Evolutionary conservation across 2,113 vertebrate genomes (phyloP).

Genomic region (Notechis scutatus): DNA sequence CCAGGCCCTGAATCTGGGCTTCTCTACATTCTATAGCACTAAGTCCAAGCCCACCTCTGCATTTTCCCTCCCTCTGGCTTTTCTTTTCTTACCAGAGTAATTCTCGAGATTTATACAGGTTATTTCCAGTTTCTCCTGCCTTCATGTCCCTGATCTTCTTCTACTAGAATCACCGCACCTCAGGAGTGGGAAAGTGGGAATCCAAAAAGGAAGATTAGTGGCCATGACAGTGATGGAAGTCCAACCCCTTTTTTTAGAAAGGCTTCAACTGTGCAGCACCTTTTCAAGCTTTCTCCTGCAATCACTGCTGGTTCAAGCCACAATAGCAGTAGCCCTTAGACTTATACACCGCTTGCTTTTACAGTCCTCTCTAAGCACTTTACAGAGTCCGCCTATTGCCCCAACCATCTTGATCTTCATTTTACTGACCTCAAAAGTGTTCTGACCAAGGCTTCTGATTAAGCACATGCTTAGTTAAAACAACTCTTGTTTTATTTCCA

Average conservation of each 20-base stretch:
- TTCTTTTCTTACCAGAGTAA: not conserved
- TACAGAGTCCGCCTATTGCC: not conserved
- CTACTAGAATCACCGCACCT: not conserved
- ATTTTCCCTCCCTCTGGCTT: too few relatives aligned
- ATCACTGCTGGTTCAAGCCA: not conserved
- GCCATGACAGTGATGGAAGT: not conserved
- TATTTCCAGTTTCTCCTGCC: not conserved
- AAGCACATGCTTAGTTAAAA: too few relatives aligned
- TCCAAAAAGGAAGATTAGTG: not conserved
- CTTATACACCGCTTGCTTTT: not conserved
- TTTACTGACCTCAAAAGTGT: not conserved
- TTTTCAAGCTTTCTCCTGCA: not conserved
- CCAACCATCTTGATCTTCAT: not conserved
- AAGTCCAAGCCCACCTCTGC: too few relatives aligned
- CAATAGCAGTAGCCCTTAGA: not conserved
- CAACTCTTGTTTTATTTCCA: too few relatives aligned
- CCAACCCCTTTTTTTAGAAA: not conserved
- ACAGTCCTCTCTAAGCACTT: not conserved
- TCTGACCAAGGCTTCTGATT: too few relatives aligned
- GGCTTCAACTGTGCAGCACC: not conserved
- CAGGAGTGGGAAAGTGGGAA: too few relatives aligned
- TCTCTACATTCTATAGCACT: not conserved
- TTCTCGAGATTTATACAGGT: not conserved
- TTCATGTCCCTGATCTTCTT: not conserved
- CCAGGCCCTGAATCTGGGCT: not conserved